Evolutionary conservation across 2,888 invertebrate genomes (phyloP), one percentile per base, ranked within the genome.

Genomic region (Protophormia terraenovae): DNA sequence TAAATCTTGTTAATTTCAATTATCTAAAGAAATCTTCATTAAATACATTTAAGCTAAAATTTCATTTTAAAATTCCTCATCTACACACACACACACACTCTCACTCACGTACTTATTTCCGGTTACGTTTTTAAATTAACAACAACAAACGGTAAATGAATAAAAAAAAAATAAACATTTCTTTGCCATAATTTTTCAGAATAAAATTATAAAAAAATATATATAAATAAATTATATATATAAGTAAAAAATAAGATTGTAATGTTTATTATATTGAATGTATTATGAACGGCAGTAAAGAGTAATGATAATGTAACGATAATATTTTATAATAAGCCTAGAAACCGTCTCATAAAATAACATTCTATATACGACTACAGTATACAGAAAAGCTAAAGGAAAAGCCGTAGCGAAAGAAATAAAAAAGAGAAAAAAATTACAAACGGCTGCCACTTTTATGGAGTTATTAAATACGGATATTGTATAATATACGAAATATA

Each of bases 231-330:
- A 7, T 64, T 50, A 1, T 41, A 24, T 64, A 10, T 41, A 24
- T 64, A 10, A 41, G 27, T 19, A 38, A 32, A 62, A 19, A 53
- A 79, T 64, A 55, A 64, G 64, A 72, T 45, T 22, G 22, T 45
- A 55, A 66, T 35, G 72, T 55, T 72, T 32, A 72, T 72, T 45
- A 55, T 66, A 72, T 79, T 79, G 55, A 29, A 16, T 71, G 41
- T 47, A 71, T 76, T 76, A 75, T 69, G 55, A 77, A 47, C 64
- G 66, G 19, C 58, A 72, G 55, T 76, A 80, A 55, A 76, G 24
- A 62, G 27, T 66, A 80, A 80, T 71, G 75, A 80, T 76, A 84
- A 84, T 71, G 47, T 64, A 71, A 75, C 50, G 81, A 82, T 76
- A 58, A 66, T 76, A 76, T 71, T 80, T 80, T 76, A 64, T 76